These are phyloP conservation scores for Isotomurus palustris DNA, from an alignment of 2,888 invertebrate species.

Conservation along the genomic window DNA sequence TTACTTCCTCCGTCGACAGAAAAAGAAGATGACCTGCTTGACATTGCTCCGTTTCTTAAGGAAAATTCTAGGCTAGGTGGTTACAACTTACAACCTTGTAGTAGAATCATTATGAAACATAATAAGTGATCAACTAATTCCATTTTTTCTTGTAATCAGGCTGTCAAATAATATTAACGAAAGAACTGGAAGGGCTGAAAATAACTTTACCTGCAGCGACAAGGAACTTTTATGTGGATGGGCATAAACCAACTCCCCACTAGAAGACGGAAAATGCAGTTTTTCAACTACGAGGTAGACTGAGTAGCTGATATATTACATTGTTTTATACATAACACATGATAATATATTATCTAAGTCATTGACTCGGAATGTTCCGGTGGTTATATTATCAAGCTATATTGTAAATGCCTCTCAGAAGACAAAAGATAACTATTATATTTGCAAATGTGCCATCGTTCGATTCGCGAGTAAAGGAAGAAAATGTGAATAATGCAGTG, in stretches of 20 bases:
- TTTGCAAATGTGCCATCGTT: too few species aligned
- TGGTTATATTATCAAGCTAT: too few species aligned
- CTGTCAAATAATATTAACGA: constrained; percentile 84
- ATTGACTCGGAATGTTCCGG: too few species aligned
- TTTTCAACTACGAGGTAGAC: too few species aligned
- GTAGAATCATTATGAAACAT: neutral
- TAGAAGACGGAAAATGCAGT: constrained; percentile 51
- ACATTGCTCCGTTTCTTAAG: constrained; percentile 92
- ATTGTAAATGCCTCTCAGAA: too few species aligned
- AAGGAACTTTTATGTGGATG: constrained; percentile 96
- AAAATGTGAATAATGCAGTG: too few species aligned
- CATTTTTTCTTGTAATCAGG: constrained; percentile 53
- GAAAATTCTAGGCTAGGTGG: constrained; percentile 71
- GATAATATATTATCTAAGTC: too few species aligned
- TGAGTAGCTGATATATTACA: too few species aligned
- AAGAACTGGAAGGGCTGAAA: constrained; percentile 81
- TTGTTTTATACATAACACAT: too few species aligned
- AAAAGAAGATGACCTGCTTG: constrained; percentile 93
- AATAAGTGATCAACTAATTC: neutral
- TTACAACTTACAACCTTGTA: too few species aligned
- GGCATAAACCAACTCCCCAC: constrained; percentile 91
- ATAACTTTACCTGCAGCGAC: constrained; percentile 79
- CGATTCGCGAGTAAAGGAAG: too few species aligned
- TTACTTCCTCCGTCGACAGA: constrained; percentile 76
- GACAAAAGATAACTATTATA: too few species aligned